phyloP scores from a whole-genome alignment of 30 jellyfish, hydroid and myxozoan genomes.

The Aurelia aurita complex sp. Pacific region DNA sequence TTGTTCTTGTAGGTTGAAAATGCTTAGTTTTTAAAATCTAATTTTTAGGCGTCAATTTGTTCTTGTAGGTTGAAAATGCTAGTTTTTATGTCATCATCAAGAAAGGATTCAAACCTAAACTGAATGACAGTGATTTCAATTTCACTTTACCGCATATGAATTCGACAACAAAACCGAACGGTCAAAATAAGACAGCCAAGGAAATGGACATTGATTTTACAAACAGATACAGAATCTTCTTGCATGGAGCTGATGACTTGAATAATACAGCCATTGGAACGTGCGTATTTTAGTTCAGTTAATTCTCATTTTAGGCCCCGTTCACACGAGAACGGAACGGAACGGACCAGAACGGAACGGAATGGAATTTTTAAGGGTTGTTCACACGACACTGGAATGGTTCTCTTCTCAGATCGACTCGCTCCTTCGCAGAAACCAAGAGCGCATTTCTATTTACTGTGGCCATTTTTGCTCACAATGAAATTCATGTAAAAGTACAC shows the following conservation, averaged over 20 bases:
- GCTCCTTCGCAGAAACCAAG: too few relatives aligned
- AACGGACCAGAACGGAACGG: too few relatives aligned
- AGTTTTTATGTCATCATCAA: conserved; percentile 45
- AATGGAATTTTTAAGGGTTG: too few relatives aligned
- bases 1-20: too few relatives aligned
- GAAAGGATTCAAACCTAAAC: conserved; percentile 51
- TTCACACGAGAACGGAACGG: too few relatives aligned
- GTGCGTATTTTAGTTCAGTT: conserved; percentile 10
- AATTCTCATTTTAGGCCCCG: not conserved
- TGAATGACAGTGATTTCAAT: conserved; percentile 56
- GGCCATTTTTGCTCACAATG: too few relatives aligned
- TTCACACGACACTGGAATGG: too few relatives aligned
- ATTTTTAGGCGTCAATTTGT: not conserved
- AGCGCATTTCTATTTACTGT: too few relatives aligned
- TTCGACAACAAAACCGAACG: conserved; percentile 11
- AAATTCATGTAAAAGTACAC: too few relatives aligned
- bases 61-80: not conserved
- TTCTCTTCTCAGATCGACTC: too few relatives aligned
- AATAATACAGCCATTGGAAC: conserved; percentile 49
- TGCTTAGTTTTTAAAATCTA: too few relatives aligned
- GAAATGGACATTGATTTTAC: not conserved
- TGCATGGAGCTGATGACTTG: conserved; percentile 23
- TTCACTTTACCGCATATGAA: conserved; percentile 43
- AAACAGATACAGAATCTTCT: conserved; percentile 26
- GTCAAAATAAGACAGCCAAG: conserved; percentile 19